Evolutionary conservation across 2,797 vertebrate species (phyloP).

Genomic region (Acanthis flammea): DNA sequence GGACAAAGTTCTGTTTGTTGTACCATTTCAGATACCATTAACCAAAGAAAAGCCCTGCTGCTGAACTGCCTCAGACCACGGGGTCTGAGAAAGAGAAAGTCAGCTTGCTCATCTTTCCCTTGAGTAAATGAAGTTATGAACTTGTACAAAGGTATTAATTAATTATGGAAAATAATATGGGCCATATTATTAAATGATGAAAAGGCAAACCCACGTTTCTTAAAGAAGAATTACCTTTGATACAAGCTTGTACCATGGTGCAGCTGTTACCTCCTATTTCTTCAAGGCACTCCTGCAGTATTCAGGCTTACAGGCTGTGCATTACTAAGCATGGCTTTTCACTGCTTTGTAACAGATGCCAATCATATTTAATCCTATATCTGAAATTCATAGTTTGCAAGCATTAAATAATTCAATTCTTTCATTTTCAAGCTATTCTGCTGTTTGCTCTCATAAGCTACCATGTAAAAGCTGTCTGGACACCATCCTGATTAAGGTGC

Average conservation of each 20-base stretch:
- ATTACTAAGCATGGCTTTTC: neutral
- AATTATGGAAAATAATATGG: neutral
- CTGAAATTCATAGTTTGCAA: neutral
- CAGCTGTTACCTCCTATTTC: neutral
- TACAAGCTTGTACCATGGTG: neutral
- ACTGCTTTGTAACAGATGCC: neutral
- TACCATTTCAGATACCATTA: neutral
- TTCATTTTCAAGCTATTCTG: slow-evolving; percentile 10
- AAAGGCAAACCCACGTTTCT: neutral
- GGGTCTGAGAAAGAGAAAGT: neutral
- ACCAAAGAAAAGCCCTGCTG: neutral
- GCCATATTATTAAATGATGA: neutral
- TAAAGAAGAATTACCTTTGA: neutral
- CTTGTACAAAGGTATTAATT: neutral
- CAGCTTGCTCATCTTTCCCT: neutral
- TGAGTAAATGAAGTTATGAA: neutral
- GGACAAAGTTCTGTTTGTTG: slow-evolving; percentile 1
- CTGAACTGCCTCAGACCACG: neutral
- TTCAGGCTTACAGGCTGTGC: neutral
- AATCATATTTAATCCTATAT: neutral
- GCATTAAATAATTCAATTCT: neutral
- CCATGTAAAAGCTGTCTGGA: neutral
- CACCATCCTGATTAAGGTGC: neutral
- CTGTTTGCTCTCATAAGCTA: neutral
- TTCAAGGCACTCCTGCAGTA: neutral